Base-by-base conservation (phyloP, 2,113 vertebrate species). In the Atrichornis clamosus region DNA sequence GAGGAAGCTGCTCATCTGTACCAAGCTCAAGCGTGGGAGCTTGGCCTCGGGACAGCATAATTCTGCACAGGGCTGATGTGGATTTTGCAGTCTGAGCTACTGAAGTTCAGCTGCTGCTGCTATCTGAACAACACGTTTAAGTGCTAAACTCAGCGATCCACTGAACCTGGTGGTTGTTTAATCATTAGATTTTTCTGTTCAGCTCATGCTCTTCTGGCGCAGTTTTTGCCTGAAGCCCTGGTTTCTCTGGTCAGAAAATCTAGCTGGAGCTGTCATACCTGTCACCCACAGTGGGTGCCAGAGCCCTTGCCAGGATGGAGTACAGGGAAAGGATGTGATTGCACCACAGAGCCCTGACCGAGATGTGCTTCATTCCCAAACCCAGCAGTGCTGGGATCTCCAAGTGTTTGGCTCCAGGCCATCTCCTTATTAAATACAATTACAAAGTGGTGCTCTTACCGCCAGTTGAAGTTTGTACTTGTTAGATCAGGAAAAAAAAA, bases 401-500 rank as follows among this genome's bases (percentile, higher is more conserved):
- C 3, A 15, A 11, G 33, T 73, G 53, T 50, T 82, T 85, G 77
- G 81, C 89, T 79, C n/a, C 44, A 77, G 60, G 83, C 89, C 60
- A 62, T 32, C 55, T 26, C 52, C 33, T 92, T 84, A 95, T 92
- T 93, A 96, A 96, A 93, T 44, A 59, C 73, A 90, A 94, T 95
- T 95, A 95, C 42, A 39, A 91, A 89, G 39, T 64, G 20, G 15
- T 72, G 69, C 24, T 77, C 85, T 81, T 87, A 90, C 41, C 67
- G 64, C 37, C 77, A 91, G 69, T 17, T 53, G 52, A 95, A 89
- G 93, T 87, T 91, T 69, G 65, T 93, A 96, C 95, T 92, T 97
- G 95, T 94, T 75, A 89, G 49, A 79, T 75, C 49, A 93, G 73
- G 92, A 84, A 86, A 94, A 80, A 80, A 82, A 80, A 20, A 87